Base-by-base conservation (phyloP, 2,888 invertebrate species). In the Frankliniella intonsa region DNA sequence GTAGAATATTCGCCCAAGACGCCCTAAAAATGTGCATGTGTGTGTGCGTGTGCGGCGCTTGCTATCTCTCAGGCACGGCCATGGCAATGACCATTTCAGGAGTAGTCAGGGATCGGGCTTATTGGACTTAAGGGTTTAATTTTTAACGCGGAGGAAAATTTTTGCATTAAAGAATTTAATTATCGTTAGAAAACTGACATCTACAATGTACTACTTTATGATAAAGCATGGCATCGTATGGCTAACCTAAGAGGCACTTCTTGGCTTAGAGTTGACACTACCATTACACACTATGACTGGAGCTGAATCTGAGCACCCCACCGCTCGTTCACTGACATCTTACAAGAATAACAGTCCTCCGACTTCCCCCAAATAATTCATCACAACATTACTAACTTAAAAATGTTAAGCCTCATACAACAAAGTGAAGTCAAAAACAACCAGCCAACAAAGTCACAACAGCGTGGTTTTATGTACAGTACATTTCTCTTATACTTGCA, bases 241-340 rank as follows among this genome's bases (percentile, higher is more conserved):
- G 55, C 55, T 55, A 55, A 19, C 55, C 55, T 55, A 55, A 55
- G 55, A 55, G 55, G 55, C 55, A 55, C 55, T 69, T 69, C 69
- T 69, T 69, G n/a, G 69, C n/a, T 22, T n/a, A 1, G 55, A 55
- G 12, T 55, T 55, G n/a, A 12, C 62, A 76, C 25, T 10, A 76
- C 12, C 69, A 76, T 76, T 76, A 76, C 25, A 76, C 11, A 25
- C 69, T 76, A 76, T 76, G 69, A 76, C 69, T 76, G 69, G 69
- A 76, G 69, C 25, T 76, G 38, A 38, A 5, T 38, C 38, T 38
- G 69, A 22, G 69, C 69, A 22, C 12, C 10, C 9, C n/a, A 25
- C 12, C 12, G 69, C 69, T 22, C 69, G 25, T 76, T 25, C 69
- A 76, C n/a, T 25, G 25, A 76, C 69, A 25, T 8, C 22, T 25